A percentile compares a stretch with the other conserved stretches of the same genome.
Evolutionary conservation across 2,113 vertebrate species (phyloP).

Genomic region (Lasiurus borealis): DNA sequence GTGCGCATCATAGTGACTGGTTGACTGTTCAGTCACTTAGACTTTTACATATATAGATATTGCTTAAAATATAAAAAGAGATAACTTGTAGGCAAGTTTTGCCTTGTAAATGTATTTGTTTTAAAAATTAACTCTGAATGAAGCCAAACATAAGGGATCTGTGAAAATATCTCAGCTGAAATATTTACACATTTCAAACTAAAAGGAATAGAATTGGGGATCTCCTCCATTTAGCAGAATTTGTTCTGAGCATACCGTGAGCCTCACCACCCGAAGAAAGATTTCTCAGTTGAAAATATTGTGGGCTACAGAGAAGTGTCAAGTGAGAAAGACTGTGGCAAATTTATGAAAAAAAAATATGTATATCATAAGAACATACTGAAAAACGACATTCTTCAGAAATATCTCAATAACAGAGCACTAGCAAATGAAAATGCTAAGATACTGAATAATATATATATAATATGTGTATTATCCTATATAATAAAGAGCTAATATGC

Average conservation of each 20-base stretch:
- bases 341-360: not conserved
- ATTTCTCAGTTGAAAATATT: conserved; percentile 7
- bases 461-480: too few relatives aligned
- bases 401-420: not conserved
- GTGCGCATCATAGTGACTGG: too few relatives aligned
- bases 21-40: too few relatives aligned
- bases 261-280: not conserved
- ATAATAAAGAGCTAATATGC: too few relatives aligned
- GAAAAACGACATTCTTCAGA: not conserved
- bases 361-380: not conserved
- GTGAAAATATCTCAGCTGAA: conserved; percentile 27
- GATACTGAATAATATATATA: not conserved
- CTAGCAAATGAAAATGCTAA: not conserved
- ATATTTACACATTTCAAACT: not conserved
- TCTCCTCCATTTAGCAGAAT: not conserved
- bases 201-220: conserved; percentile 4
- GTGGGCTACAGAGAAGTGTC: not conserved
- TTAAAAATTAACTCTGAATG: not conserved
- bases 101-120: not conserved
- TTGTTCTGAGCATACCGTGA: not conserved
- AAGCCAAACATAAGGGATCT: not conserved
- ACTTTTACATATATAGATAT: not conserved
- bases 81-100: not conserved
- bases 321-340: not conserved
- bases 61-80: not conserved